Conservation (phyloP, 1,140 invertebrate species). For the Drosophila orena region DNA sequence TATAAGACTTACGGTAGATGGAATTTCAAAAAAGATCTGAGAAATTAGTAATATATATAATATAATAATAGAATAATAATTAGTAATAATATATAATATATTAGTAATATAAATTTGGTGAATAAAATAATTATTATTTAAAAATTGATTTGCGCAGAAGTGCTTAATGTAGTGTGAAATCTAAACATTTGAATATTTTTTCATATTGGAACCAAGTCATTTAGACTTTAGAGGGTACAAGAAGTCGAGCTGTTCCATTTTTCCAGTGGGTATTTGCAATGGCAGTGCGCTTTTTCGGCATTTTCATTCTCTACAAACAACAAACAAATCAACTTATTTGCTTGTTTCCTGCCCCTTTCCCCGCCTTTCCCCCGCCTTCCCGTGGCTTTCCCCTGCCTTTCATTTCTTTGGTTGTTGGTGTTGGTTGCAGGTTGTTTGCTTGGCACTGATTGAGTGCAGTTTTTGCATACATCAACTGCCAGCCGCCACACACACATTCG, state of each 20-base stretch:
- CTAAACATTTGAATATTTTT: too few relatives aligned
- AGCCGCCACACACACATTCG: slow-evolving; percentile 3
- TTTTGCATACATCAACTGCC: slow-evolving; percentile 26
- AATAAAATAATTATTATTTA: neutral
- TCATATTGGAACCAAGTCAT: too few relatives aligned
- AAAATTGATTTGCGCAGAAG: too few relatives aligned
- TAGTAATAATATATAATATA: too few relatives aligned
- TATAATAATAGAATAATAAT: too few relatives aligned
- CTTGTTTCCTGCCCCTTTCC: slow-evolving; percentile 36
- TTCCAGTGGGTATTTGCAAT: slow-evolving; percentile 46
- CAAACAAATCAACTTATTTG: slow-evolving; percentile 82
- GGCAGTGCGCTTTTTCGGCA: slow-evolving; percentile 69
- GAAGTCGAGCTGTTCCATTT: neutral
- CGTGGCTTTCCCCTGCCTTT: neutral
- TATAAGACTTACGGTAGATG: too few relatives aligned
- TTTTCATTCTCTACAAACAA: slow-evolving; percentile 74
- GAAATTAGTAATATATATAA: too few relatives aligned
- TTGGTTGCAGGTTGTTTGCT: slow-evolving; percentile 50
- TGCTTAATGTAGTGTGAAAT: too few relatives aligned
- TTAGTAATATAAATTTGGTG: too few relatives aligned
- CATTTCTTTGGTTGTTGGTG: slow-evolving; percentile 19
- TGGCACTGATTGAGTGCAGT: slow-evolving; percentile 65
- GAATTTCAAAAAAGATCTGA: too few relatives aligned
- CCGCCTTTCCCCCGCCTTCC: neutral
- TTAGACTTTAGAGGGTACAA: slow-evolving; percentile 1